These are phyloP conservation scores for Oophaga pumilio DNA, from an alignment of 2,113 vertebrate species.

Conservation along the genomic window DNA sequence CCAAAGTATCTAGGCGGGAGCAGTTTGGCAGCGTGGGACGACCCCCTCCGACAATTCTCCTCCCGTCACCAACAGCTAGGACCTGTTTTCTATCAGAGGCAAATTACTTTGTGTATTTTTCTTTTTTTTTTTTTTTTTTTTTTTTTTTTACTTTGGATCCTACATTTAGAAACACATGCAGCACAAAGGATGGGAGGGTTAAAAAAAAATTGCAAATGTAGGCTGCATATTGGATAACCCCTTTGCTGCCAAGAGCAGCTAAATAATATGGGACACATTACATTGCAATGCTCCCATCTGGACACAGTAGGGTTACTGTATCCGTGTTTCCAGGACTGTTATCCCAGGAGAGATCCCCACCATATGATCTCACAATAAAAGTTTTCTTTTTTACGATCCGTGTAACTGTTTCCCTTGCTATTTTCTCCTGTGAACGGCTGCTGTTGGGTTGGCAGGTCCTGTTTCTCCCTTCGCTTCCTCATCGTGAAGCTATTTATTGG, in stretches of 20 bases:
- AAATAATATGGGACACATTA: conserved; percentile 15
- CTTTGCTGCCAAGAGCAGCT: conserved; percentile 2
- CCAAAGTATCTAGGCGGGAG: conserved; percentile 42
- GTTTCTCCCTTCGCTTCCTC: conserved; percentile 32
- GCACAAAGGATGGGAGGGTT: background rate
- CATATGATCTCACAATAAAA: conserved; percentile 59
- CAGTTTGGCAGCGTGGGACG: conserved; percentile 30
- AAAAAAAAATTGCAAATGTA: conserved; percentile 20
- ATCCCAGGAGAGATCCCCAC: conserved; percentile 52
- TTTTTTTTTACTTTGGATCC: background rate
- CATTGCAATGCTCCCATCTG: background rate
- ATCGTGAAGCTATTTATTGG: conserved; percentile 49
- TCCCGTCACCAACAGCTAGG: background rate
- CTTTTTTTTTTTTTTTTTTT: background rate
- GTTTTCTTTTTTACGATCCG: conserved; percentile 52
- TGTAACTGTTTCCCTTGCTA: conserved; percentile 55
- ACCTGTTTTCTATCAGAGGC: conserved; percentile 44
- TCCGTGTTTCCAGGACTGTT: conserved; percentile 50
- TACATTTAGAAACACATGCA: conserved; percentile 25
- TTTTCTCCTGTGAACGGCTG: conserved; percentile 55
- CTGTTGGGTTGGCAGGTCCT: conserved; percentile 51
- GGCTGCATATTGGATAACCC: conserved; percentile 22
- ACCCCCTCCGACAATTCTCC: conserved; percentile 10
- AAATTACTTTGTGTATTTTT: conserved; percentile 46
- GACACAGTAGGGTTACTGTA: conserved; percentile 29